Percentiles rank a stretch among this genome's conserved stretches.
phyloP scores from a whole-genome alignment of 2,888 invertebrate genomes.

The Pandemis heparana region DNA sequence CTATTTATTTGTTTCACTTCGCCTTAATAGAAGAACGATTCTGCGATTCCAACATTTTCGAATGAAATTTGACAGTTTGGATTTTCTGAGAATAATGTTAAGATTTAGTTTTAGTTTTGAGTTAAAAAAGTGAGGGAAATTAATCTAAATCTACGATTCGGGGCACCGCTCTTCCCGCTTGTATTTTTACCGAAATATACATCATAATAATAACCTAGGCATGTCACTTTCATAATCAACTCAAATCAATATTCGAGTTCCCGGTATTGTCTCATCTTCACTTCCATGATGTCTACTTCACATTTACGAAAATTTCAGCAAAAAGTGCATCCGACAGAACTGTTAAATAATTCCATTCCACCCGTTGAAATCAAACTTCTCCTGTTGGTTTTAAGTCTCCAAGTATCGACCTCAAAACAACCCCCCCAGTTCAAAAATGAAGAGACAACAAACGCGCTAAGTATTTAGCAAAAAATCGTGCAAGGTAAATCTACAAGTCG shows the following conservation, averaged over 20 bases:
- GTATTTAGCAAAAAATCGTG: constrained; percentile 41
- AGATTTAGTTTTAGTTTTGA: too few relatives aligned
- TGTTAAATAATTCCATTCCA: neutral
- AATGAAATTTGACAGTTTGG: too few relatives aligned
- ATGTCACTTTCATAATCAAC: too few relatives aligned
- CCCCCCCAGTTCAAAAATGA: neutral
- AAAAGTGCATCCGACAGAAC: neutral
- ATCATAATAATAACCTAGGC: too few relatives aligned
- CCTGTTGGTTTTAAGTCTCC: neutral
- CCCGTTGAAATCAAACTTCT: neutral
- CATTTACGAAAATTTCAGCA: neutral
- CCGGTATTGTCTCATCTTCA: too few relatives aligned
- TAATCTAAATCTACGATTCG: too few relatives aligned
- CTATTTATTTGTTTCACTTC: constrained; percentile 40
- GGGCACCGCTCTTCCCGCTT: too few relatives aligned
- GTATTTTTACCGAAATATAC: too few relatives aligned
- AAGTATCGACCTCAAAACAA: neutral
- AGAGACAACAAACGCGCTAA: constrained; percentile 31
- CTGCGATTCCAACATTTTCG: neutral
- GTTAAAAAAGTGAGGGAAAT: too few relatives aligned
- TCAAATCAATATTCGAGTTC: too few relatives aligned
- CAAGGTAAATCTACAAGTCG: constrained; percentile 38
- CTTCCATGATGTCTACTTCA: too few relatives aligned
- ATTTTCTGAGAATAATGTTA: too few relatives aligned
- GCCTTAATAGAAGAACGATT: constrained; percentile 12